Base-by-base conservation (phyloP, 53 echinoderm and acorn worm genomes). In the Holothuria scabra region DNA sequence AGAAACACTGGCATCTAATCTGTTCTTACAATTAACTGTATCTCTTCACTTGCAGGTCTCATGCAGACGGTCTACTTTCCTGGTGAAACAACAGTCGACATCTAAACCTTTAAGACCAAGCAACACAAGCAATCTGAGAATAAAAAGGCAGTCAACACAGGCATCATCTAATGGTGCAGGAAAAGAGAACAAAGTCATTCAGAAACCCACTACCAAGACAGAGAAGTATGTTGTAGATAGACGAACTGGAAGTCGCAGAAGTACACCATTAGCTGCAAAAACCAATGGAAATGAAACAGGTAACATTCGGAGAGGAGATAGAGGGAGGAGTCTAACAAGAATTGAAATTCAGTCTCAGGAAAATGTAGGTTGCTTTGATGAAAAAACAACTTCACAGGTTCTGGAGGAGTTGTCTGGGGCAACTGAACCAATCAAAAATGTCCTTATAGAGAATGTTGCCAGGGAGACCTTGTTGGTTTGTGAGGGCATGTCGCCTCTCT, bases 401-500 rank as follows among this genome's bases (percentile, higher is more conserved):
- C 78, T 95, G 83, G 83, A 83, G 12, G 93, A 93, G 78, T 86
- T 95, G 25, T 82, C 84, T 24, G 84, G 84, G 13, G 89, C 93
- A 12, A 90, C 66, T 7, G 89, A 89, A 26, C 84, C 84, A 35
- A 57, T 89, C n/a, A 37, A 79, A 79, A 88, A 87, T 65, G 83
- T 80, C 18, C 58, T 87, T 22, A 59, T 87, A 11, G 66, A 88
- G 68, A 82, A 88, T 79, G 65, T 85, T 5, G 87, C 65, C 67
- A 88, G 91, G 56, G 88, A 90, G 75, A 95, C 91, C 14, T 76
- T 95, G 52, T 58, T 84, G 0, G 81, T 95, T 7, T 95, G 95
- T 49, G 88, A 62, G 11, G 95, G 95, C 7, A 91, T 95, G 91
- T 95, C 95, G 22, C 95, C 95, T 1, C 78, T 95, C 5, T 84